Percentiles rank a stretch among this genome's conserved stretches.
Conservation (phyloP, 2,797 vertebrate genomes). For the Rhincodon typus region DNA sequence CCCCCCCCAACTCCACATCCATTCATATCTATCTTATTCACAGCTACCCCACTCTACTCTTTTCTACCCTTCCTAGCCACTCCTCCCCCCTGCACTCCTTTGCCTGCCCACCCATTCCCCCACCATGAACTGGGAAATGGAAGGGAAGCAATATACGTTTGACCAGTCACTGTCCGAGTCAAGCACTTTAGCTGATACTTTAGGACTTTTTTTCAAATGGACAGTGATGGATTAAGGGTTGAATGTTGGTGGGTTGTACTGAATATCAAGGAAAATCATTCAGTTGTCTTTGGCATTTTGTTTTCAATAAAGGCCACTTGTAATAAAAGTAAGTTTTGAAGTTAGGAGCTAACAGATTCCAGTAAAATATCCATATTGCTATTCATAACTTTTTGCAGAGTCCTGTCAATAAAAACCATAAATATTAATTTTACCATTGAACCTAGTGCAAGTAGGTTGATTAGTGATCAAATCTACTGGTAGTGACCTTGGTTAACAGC, state of each 20-base stretch:
- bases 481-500: neutral
- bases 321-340: neutral
- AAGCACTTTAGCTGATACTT: neutral
- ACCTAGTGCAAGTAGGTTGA: neutral
- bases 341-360: neutral
- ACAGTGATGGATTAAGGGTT: neutral
- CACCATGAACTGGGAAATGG: neutral
- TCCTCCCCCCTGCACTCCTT: too few species aligned
- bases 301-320: neutral
- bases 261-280: neutral
- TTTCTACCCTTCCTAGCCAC: neutral
- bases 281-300: neutral
- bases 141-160: neutral
- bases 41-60: neutral
- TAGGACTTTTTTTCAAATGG: neutral
- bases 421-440: neutral
- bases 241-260: neutral
- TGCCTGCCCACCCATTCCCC: rapidly evolving
- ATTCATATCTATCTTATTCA: neutral
- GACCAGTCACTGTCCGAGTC: neutral
- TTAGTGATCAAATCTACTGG: neutral
- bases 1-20: too few species aligned
- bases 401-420: neutral
- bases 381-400: neutral
- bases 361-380: neutral